phyloP scores from a whole-genome alignment of 2,888 invertebrate species.

The Anarsia innoxiella region DNA sequence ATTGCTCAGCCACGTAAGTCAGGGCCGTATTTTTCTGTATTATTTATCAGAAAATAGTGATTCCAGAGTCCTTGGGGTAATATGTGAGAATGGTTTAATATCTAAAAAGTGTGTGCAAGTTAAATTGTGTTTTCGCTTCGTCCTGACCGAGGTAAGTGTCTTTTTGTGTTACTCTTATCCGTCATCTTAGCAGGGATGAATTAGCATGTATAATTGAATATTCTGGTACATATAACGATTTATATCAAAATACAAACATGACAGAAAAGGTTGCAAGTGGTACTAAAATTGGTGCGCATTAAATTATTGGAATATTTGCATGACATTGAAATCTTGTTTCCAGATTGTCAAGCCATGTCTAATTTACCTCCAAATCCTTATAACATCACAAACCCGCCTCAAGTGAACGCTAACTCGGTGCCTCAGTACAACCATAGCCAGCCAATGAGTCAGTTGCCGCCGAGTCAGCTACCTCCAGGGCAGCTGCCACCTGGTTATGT shows the following conservation, averaged over 20 bases:
- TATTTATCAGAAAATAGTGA: conserved; percentile 50
- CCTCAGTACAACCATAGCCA: conserved; percentile 38
- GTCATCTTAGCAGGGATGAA: conserved; percentile 53
- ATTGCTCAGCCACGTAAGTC: conserved; percentile 74
- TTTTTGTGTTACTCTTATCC: conserved; percentile 42
- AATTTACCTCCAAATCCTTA: conserved; percentile 62
- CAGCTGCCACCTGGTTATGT: conserved; percentile 49
- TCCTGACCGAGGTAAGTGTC: conserved; percentile 47
- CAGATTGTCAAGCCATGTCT: conserved; percentile 68
- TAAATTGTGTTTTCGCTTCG: conserved; percentile 42
- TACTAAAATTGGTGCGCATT: conserved; percentile 11
- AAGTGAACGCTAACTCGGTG: conserved; percentile 40
- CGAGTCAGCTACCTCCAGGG: conserved; percentile 47
- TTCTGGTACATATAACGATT: conserved; percentile 39
- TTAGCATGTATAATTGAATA: conserved; percentile 62
- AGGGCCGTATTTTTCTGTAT: conserved; percentile 67
- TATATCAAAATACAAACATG: conserved; percentile 48
- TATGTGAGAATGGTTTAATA: conserved; percentile 62
- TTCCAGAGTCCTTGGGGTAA: conserved; percentile 47
- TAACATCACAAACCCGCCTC: conserved; percentile 44
- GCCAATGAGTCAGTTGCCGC: conserved; percentile 43
- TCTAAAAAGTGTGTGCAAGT: conserved; percentile 39
- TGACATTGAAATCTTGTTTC: conserved; percentile 26
- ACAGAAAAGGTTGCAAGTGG: conserved; percentile 13
- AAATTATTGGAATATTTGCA: background rate